Evolutionary conservation across 1,140 invertebrate genomes (phyloP).

Genomic region (Oppia nitens): DNA sequence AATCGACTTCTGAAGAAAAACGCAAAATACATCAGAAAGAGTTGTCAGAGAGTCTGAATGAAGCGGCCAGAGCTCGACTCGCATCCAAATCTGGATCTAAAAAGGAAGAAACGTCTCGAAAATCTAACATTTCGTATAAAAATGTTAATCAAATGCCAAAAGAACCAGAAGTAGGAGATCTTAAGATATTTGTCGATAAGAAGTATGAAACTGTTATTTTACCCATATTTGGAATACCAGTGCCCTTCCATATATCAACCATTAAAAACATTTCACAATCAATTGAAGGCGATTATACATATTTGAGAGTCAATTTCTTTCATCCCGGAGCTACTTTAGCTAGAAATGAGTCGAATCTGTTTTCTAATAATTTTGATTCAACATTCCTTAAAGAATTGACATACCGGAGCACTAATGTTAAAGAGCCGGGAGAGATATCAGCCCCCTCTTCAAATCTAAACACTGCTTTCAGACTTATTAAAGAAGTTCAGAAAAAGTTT

Average conservation of each 20-base stretch:
- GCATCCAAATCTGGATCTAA: constrained; percentile 58
- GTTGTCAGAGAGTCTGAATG: constrained; percentile 72
- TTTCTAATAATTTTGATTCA: constrained; percentile 71
- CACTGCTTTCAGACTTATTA: constrained; percentile 90
- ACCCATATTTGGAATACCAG: constrained; percentile 83
- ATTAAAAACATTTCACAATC: constrained; percentile 98
- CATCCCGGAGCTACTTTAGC: constrained; percentile 92
- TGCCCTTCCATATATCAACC: constrained; percentile 96
- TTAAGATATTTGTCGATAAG: constrained; percentile 91
- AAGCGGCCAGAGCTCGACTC: constrained; percentile 73
- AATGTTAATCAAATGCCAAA: constrained; percentile 74
- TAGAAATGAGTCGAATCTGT: constrained; percentile 68
- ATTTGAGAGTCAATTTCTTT: constrained; percentile 96
- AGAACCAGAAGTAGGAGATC: constrained; percentile 76
- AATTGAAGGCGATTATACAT: constrained; percentile 97
- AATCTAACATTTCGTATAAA: constrained; percentile 91
- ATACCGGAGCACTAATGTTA: constrained; percentile 93
- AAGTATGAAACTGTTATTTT: constrained; percentile 95
- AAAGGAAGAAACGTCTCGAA: constrained; percentile 69
- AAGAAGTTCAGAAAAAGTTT: constrained; percentile 98
- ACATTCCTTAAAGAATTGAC: constrained; percentile 98
- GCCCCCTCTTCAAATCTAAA: constrained; percentile 90
- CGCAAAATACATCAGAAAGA: constrained; percentile 92
- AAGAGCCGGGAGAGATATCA: constrained; percentile 89
- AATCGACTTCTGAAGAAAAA: constrained; percentile 91